These are phyloP conservation scores for Dendrocincla tyrannina DNA, from an alignment of 2,797 vertebrate species.

Conservation along the genomic window DNA sequence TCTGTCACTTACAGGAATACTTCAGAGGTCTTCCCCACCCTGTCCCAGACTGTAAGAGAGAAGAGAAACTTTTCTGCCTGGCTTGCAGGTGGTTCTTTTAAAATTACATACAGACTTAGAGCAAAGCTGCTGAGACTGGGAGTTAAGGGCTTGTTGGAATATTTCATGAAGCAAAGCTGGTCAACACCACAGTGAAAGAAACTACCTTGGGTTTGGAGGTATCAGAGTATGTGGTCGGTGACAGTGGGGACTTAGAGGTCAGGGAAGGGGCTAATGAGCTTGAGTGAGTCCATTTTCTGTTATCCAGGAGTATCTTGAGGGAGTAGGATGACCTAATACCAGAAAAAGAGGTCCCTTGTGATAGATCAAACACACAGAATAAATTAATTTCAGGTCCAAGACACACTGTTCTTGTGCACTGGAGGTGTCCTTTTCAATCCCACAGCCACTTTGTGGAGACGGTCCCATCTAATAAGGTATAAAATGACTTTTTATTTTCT, in stretches of 20 bases:
- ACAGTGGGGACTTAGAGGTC: neutral
- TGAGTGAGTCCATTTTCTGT: neutral
- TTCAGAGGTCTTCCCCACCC: neutral
- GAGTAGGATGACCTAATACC: neutral
- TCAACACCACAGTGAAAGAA: neutral
- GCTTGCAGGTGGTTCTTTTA: neutral
- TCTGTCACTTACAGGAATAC: neutral
- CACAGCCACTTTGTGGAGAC: neutral
- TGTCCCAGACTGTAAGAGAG: neutral
- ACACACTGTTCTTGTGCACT: neutral
- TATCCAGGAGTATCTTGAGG: neutral
- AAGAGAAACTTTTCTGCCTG: neutral
- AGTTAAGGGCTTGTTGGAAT: neutral
- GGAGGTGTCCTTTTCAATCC: neutral
- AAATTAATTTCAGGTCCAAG: neutral
- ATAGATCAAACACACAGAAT: neutral
- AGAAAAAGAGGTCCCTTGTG: neutral
- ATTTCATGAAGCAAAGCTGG: neutral
- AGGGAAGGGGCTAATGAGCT: neutral
- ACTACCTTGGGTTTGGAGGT: neutral
- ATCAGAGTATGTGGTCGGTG: fast-evolving
- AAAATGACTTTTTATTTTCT: neutral
- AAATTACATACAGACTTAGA: neutral
- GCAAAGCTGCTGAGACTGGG: neutral
- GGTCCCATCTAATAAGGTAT: neutral